Conservation (phyloP, 35 echinoderm and acorn worm species). For the Heliocidaris erythrogramma region DNA sequence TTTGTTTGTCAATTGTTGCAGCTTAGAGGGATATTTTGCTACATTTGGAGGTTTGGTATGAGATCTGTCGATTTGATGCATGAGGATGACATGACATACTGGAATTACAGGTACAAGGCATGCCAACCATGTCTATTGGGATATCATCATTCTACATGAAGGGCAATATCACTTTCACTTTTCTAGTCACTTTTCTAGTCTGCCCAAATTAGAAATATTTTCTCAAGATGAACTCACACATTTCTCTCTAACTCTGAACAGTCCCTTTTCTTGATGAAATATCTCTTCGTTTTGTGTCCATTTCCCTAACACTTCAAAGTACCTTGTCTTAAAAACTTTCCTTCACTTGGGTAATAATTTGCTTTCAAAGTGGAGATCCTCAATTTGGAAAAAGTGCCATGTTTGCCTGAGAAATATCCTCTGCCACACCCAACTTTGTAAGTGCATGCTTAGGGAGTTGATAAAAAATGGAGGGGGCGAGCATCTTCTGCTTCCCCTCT, state of each 20-base stretch:
- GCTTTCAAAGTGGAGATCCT: too few species aligned
- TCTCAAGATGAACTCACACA: background rate
- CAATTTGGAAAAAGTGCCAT: too few species aligned
- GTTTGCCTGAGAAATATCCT: too few species aligned
- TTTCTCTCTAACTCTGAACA: background rate
- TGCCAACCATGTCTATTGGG: background rate
- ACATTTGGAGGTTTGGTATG: background rate
- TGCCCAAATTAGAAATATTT: background rate
- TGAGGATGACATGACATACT: background rate
- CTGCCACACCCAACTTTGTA: too few species aligned
- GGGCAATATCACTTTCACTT: background rate
- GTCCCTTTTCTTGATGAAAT: background rate
- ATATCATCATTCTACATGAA: background rate
- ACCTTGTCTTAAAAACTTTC: background rate
- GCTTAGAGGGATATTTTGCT: conserved; percentile 1
- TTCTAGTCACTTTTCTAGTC: background rate
- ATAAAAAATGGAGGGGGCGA: background rate
- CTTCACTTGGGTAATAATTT: too few species aligned
- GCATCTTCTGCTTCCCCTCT: background rate
- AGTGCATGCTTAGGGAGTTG: background rate
- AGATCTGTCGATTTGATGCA: background rate
- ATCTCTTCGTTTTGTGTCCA: background rate
- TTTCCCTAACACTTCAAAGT: background rate
- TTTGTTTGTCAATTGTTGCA: conserved; percentile 38
- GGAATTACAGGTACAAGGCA: background rate